Conservation (phyloP, 1,140 invertebrate genomes). For the Sitodiplosis mosellana region DNA sequence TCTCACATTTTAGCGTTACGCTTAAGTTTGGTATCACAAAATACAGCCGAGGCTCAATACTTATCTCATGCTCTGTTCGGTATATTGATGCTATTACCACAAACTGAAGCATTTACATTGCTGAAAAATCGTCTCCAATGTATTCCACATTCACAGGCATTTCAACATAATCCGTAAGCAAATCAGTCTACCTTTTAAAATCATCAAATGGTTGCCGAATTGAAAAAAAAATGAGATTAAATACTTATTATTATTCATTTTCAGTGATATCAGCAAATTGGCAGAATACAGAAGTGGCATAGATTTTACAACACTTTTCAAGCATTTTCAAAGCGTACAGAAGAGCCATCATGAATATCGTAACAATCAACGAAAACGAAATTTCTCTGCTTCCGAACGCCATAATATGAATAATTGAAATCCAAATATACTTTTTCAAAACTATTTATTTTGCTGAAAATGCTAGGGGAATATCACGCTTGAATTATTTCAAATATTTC, state of each 20-base stretch:
- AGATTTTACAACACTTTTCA: slow-evolving; percentile 33
- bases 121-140: slow-evolving; percentile 75
- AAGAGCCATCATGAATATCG: slow-evolving; percentile 29
- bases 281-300: slow-evolving; percentile 26
- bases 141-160: slow-evolving; percentile 43
- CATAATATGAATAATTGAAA: no score
- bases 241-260: not conserved
- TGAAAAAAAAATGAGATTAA: not conserved
- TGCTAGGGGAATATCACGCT: no score
- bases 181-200: not conserved
- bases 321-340: slow-evolving; percentile 36
- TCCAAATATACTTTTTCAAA: no score
- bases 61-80: slow-evolving; percentile 85
- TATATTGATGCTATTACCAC: slow-evolving; percentile 91
- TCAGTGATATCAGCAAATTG: slow-evolving; percentile 7
- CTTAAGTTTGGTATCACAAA: slow-evolving; percentile 56
- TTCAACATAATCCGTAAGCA: slow-evolving; percentile 13
- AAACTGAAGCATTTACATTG: slow-evolving; percentile 87
- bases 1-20: slow-evolving; percentile 58
- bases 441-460: no score
- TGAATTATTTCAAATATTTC: no score
- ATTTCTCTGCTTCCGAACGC: slow-evolving; percentile 14
- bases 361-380: slow-evolving; percentile 21
- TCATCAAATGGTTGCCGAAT: not conserved
- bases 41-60: slow-evolving; percentile 38